Percentiles rank a stretch among this genome's conserved stretches.
Conservation (phyloP, 2,797 vertebrate species). For the Anguilla obscura region DNA sequence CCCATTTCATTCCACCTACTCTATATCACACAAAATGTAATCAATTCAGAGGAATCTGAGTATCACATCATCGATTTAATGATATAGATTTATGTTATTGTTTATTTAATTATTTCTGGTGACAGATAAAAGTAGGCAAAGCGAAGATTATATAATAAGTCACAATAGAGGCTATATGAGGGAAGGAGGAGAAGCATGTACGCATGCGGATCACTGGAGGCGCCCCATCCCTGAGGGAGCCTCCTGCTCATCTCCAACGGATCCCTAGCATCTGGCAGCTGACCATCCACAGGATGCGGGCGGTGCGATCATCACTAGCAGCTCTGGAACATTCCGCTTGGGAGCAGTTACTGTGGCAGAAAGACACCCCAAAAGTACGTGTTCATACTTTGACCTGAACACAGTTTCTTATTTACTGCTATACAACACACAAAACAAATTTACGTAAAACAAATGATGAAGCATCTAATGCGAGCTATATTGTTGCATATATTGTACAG, state of each 20-base stretch:
- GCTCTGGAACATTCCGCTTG: conserved; percentile 52
- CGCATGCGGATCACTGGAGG: background rate
- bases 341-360: conserved; percentile 61
- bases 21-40: background rate
- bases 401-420: background rate
- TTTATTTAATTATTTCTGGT: background rate
- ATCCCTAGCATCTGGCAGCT: conserved; percentile 73
- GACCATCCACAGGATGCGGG: conserved; percentile 69
- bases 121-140: background rate
- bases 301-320: conserved; percentile 63
- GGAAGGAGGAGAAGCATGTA: background rate
- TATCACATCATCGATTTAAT: background rate
- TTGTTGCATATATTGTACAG: too few relatives aligned
- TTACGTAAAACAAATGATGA: too few relatives aligned
- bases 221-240: background rate
- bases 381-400: background rate
- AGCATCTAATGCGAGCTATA: too few relatives aligned
- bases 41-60: background rate
- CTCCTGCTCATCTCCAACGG: conserved; percentile 65
- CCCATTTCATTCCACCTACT: background rate
- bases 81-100: background rate
- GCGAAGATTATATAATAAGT: background rate
- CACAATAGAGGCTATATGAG: background rate
- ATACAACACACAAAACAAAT: too few relatives aligned
- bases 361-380: background rate